A percentile compares a stretch with the other conserved stretches of the same genome.
Evolutionary conservation across 2,113 vertebrate genomes (phyloP).

Genomic region (Thymallus thymallus): DNA sequence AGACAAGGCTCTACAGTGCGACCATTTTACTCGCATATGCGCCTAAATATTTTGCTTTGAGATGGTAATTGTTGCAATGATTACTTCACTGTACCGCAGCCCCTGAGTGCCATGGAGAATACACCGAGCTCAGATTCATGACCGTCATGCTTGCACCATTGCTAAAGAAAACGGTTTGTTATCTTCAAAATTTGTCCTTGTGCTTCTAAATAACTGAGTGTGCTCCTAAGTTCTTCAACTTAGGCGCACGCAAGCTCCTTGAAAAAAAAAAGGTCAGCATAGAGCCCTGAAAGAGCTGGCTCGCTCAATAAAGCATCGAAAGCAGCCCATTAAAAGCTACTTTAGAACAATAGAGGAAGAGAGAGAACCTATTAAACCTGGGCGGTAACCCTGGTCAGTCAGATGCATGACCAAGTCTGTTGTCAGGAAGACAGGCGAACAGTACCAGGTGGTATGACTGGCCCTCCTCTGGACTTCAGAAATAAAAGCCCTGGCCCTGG

Average conservation of each 20-base stretch:
- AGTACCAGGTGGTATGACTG: slow-evolving; percentile 31
- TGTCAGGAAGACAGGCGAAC: slow-evolving; percentile 10
- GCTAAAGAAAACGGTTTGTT: background rate
- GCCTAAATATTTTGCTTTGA: too few relatives aligned
- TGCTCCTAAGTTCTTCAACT: too few relatives aligned
- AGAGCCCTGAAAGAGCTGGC: slow-evolving; percentile 24
- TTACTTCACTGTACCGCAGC: too few relatives aligned
- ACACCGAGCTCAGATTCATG: too few relatives aligned
- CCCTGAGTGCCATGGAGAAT: too few relatives aligned
- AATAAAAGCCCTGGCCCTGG: background rate
- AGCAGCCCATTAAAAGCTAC: slow-evolving; percentile 48
- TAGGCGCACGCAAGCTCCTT: too few relatives aligned
- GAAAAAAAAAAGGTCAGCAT: too few relatives aligned
- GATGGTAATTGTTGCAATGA: too few relatives aligned
- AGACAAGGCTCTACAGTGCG: too few relatives aligned
- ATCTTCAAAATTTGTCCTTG: too few relatives aligned
- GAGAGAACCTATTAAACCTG: slow-evolving; percentile 3
- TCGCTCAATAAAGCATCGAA: slow-evolving; percentile 57
- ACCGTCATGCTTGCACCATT: background rate
- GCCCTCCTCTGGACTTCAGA: slow-evolving; percentile 10
- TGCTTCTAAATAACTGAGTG: too few relatives aligned
- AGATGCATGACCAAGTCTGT: slow-evolving; percentile 17
- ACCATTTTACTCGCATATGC: too few relatives aligned
- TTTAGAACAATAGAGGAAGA: slow-evolving; percentile 30
- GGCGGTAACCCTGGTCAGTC: slow-evolving; percentile 5